Evolutionary conservation across 2,888 invertebrate species (phyloP).

Genomic region (Rhodophaea formosa): DNA sequence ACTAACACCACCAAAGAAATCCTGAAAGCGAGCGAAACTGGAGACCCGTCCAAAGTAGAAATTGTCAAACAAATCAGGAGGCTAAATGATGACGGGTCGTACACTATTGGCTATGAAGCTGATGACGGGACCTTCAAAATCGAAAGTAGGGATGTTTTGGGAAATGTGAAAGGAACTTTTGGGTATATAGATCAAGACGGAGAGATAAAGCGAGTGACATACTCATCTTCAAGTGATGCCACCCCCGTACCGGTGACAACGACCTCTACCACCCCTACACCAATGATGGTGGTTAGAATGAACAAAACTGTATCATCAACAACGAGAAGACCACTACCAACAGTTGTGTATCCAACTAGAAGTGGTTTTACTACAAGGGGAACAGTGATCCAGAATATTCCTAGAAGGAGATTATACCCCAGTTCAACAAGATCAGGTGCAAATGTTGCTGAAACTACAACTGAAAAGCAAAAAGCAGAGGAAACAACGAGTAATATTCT

Average conservation of each 20-base stretch:
- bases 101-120: conserved; percentile 92
- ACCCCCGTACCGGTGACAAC: conserved; percentile 63
- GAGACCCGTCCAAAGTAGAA: conserved; percentile 86
- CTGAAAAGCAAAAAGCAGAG: conserved; percentile 49
- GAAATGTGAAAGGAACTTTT: conserved; percentile 91
- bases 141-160: conserved; percentile 89
- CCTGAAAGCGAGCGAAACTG: conserved; percentile 82
- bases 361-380: conserved; percentile 80
- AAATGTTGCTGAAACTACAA: conserved; percentile 44
- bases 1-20: conserved; percentile 77
- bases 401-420: conserved; percentile 71
- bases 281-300: conserved; percentile 73
- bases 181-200: conserved; percentile 90
- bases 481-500: conserved; percentile 62
- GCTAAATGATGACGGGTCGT: conserved; percentile 91
- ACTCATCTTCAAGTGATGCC: conserved; percentile 79
- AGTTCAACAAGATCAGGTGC: conserved; percentile 56
- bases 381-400: conserved; percentile 84
- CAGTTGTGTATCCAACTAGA: conserved; percentile 76
- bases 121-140: conserved; percentile 93
- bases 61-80: conserved; percentile 91
- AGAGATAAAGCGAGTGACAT: conserved; percentile 89
- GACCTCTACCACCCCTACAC: conserved; percentile 57
- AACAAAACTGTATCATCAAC: conserved; percentile 76
- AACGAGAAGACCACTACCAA: conserved; percentile 76